Base-by-base conservation (phyloP, 2,888 invertebrate species). In the Podabrus alpinus region DNA sequence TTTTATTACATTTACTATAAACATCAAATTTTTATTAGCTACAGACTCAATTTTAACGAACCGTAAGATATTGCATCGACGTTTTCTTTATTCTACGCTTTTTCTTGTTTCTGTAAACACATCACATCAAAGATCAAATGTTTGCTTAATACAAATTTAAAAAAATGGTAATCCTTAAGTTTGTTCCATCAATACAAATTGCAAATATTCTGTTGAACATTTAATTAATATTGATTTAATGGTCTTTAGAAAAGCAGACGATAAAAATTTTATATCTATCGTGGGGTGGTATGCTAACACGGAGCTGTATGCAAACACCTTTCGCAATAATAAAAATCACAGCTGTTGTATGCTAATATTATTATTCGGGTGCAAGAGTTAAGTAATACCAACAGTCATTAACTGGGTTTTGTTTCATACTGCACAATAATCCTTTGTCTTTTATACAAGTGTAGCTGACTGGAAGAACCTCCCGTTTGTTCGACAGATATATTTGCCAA, bases 401-500 rank as follows among this genome's bases (percentile, higher is more conserved):
- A 69, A 69, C 68, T 16, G 29, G 59, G 66, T 75, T 59, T 59
- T 68, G 64, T 71, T 62, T 45, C 25, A 19, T 64, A 64, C 19
- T 64, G 9, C 62, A 21, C 21, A 71, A 61, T 72, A 75, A 69
- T 75, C 66, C 74, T 68, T 71, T 75, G 71, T 75, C 69, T 71
- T 59, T 71, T 71, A 66, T 68, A 68, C 68, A 68, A 71, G 60
- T 68, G 17, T 72, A 64, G 69, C 62, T 72, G 69, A 67, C 62
- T 66, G 71, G 68, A 74, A 71, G 68, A 64, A 74, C 69, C 69
- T 59, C 66, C 62, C 62, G 62, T 64, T 64, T 71, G 69, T 72
- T 75, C 75, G 75, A 75, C 69, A 75, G 69, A 60, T 59, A 59
- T 68, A 69, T 67, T 72, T 68, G 66, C 68, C 68, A 71, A 71